Evolutionary conservation across 2,888 invertebrate genomes (phyloP), one percentile per base, ranked within the genome.

Genomic region (Standfussiana lucernea): DNA sequence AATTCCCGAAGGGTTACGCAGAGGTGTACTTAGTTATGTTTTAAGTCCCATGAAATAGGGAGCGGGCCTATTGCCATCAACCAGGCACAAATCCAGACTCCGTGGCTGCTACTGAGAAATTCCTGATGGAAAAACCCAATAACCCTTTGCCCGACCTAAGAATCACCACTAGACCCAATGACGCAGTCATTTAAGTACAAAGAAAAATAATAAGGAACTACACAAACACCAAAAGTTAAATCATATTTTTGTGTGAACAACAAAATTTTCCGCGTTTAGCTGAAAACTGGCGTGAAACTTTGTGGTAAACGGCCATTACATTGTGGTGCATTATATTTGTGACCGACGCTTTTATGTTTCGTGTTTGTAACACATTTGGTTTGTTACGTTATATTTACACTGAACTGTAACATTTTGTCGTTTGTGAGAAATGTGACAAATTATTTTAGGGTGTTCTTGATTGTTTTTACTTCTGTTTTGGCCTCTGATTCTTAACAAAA

Each of bases 291-390:
- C 69, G 37, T 77, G 78, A 79, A 86, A 84, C 86, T 83, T 84
- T 77, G 86, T 86, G 67, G 77, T 61, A 37, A 88, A 88, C 50
- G 64, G n/a, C 13, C 62, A 74, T 79, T 84, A 87, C 88, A 70
- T 73, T 88, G 88, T 86, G 37, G 42, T 50, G 64, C 47, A 71
- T 82, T 82, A 74, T 61, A 75, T 80, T 87, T 70, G 80, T 37
- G 76, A 77, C 67, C 40, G 64, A 68, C 47, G 32, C 69, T 75
- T 82, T 66, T 74, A 85, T 76, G 71, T 74, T 75, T 53, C 56
- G 69, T 42, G 75, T 53, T 40, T 66, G 73, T 78, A 66, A 53
- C 62, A 74, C 64, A 68, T 81, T 85, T 64, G 68, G 62, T 69
- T 56, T 5, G 53, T 67, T 67, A 45, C 75, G 62, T 75, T 73